phyloP scores from a whole-genome alignment of 2,797 vertebrate genomes.

The Gallinago solitaria region DNA sequence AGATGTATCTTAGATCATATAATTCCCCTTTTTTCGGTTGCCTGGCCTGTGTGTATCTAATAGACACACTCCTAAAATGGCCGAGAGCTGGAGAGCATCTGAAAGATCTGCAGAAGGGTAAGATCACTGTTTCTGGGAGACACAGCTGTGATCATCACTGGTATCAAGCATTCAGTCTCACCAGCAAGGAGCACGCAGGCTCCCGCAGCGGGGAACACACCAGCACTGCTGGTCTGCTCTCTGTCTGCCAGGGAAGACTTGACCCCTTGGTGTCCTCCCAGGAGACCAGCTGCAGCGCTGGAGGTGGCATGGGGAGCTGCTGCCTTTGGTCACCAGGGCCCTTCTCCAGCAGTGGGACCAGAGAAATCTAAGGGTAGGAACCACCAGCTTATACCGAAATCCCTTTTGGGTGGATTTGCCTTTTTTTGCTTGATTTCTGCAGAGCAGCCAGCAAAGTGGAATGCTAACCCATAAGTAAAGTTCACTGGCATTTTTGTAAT shows the following conservation, averaged over 20 bases:
- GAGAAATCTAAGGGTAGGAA: background rate
- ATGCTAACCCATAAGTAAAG: background rate
- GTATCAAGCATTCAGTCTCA: background rate
- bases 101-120: background rate
- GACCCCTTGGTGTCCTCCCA: background rate
- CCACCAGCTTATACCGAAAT: background rate
- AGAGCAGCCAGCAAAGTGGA: background rate
- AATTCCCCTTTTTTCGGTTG: background rate
- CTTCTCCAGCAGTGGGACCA: background rate
- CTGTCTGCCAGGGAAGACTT: background rate
- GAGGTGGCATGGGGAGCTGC: background rate
- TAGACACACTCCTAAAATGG: background rate
- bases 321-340: background rate
- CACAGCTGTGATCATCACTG: background rate
- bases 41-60: rapidly evolving
- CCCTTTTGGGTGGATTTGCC: background rate
- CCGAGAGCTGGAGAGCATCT: background rate
- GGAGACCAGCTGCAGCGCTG: background rate
- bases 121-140: background rate
- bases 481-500: slow-evolving; percentile 16
- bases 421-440: background rate
- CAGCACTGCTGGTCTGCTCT: background rate
- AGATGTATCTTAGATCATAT: background rate
- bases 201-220: rapidly evolving
- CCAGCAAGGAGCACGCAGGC: background rate